Conservation (phyloP, 2,888 invertebrate species). For the Priapulus caudatus region DNA sequence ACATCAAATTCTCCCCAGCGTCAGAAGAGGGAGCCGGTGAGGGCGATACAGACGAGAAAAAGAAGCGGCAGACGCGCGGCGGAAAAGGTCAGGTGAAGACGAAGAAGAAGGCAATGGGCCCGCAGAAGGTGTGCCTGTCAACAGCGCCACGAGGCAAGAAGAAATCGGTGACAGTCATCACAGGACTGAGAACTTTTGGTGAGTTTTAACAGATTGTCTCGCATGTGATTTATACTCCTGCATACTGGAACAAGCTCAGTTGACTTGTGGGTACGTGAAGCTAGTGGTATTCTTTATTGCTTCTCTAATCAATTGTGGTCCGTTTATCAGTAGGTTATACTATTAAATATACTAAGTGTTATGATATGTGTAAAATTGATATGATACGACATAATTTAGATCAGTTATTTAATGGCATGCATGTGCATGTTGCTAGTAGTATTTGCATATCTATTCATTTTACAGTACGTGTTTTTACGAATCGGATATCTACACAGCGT, state of each 20-base stretch:
- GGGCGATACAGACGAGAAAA: constrained; percentile 66
- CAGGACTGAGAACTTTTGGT: constrained; percentile 89
- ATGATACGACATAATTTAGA: no score
- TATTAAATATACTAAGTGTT: no score
- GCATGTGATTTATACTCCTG: neutral
- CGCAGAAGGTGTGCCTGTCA: constrained; percentile 37
- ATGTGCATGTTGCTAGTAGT: no score
- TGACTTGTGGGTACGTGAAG: neutral
- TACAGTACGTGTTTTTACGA: constrained; percentile 5
- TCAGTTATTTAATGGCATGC: no score
- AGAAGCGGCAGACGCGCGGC: constrained; percentile 88
- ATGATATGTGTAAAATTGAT: no score
- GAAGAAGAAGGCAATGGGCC: constrained; percentile 55
- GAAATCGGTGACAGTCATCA: constrained; percentile 94
- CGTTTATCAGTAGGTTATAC: no score
- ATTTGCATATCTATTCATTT: neutral
- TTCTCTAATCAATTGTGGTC: no score
- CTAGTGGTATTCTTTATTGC: neutral
- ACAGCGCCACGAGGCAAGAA: constrained; percentile 83
- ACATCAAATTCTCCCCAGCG: constrained; percentile 4
- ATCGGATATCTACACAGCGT: no score
- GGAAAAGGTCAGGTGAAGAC: constrained; percentile 91
- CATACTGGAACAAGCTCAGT: no score
- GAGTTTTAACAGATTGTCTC: constrained; percentile 22
- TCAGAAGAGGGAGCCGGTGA: constrained; percentile 12